Evolutionary conservation across 1,140 invertebrate species (phyloP), one percentile per base, ranked within the genome.

Genomic region (Ylistrum balloti): DNA sequence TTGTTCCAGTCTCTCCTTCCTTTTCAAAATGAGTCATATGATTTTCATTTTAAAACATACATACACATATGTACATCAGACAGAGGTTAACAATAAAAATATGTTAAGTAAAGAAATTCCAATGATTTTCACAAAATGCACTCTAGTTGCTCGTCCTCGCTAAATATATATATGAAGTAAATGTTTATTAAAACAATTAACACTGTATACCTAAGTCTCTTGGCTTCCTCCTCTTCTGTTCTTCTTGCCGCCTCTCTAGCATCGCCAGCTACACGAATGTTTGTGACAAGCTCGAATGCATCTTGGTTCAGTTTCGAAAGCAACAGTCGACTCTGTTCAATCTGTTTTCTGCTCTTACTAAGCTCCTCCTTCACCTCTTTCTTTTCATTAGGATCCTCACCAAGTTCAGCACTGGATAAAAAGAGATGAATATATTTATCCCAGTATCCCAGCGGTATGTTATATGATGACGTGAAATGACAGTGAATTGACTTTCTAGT

Each of bases 1-100:
- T 88, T 97, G 97, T 94, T 98, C 97, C 13, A 98, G 95, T 94
- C 97, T 97, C 91, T 97, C 95, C n/a, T 97, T 93, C 34, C 97
- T 96, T 85, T 28, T 92, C 92, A 90, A 86, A 86, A 88, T 91
- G 89, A 90, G 45, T 35, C 13, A 38, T 13, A 38, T 38, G 5
- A 38, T 38, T 38, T 38, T 38, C 5, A 38, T 38, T 38, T 38
- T 13, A 38, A 7, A 38, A 13, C 13, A 7, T 38, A 38, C 35
- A 38, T 38, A 38, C n/a, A n/a, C n/a, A 38, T 38, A 38, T 13
- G 35, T 38, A 38, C 35, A 38, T 38, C 13, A 38, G 35, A 38
- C 35, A 38, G 13, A 38, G 13, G 35, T 38, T 5, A 38, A 85
- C 34, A 35, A 32, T 38, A 56, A 86, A 74, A 3, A 35, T 35